Base-by-base conservation (phyloP, 2,113 vertebrate genomes). In the Tor tambroides region DNA sequence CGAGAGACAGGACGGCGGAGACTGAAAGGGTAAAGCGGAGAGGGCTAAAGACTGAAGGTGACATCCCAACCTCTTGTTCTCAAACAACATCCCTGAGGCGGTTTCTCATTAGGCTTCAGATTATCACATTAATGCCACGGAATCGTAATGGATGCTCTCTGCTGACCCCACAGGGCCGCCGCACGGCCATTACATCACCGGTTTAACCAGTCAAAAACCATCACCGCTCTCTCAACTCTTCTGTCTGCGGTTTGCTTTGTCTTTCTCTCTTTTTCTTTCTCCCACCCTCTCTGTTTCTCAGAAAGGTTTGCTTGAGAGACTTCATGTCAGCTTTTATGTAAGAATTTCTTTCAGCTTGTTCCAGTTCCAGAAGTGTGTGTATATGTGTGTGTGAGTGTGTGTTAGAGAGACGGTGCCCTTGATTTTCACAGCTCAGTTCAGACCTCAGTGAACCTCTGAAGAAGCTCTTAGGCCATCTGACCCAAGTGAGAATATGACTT, bases 251-350 rank as follows among this genome's bases (percentile, higher is more conserved):
- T 78, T 59, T 83, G 21, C 21, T 51, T 61, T 41, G 12, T 74
- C 41, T 86, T 26, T 61, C 38, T 75, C 21, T 78, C n/a, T 59
- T 14, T 38, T 15, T 75, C 46, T 77, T 28, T 14, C 46, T 80
- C 75, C 61, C 14, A 3, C 17, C 80, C 12, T 72, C 38, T 84
- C 76, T 54, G 46, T 61, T n/a, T 79, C 84, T 92, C 92, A 92
- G 81, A 89, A 86, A 91, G 77, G 65, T 85, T 75, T 75, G 49
- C 32, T 74, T 87, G 69, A 87, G 83, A 85, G 38, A 56, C 80
- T 78, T 38, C 80, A 38, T 89, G 84, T 86, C 80, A 86, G 80
- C 63, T 78, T 69, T 69, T 71, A 85, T 90, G 74, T 78, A 75
- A 81, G 35, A 54, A 87, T 75, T 83, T 84, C 49, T 80, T 67